A percentile compares a stretch with the other conserved stretches of the same genome.
Conservation (phyloP, 2,113 vertebrate species). For the Xiphias gladius region DNA sequence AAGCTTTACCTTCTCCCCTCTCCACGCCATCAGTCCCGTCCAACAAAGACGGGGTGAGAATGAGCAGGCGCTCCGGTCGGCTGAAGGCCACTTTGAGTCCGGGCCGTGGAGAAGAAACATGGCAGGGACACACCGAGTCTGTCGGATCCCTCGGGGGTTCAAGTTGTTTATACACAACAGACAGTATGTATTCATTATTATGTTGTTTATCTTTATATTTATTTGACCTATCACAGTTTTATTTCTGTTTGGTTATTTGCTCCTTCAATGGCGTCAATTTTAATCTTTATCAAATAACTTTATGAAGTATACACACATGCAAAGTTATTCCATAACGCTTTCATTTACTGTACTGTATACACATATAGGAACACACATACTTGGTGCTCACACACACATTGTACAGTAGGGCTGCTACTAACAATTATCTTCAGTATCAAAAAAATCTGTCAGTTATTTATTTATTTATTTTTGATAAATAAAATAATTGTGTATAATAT, state of each 20-base stretch:
- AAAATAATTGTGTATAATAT: background rate
- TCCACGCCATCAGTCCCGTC: slow-evolving; percentile 21
- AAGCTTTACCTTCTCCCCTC: slow-evolving; percentile 52
- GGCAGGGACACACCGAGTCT: slow-evolving; percentile 36
- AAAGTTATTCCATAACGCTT: background rate
- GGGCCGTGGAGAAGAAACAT: slow-evolving; percentile 52
- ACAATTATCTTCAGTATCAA: background rate
- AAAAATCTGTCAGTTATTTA: background rate
- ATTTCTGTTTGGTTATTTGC: slow-evolving; percentile 11
- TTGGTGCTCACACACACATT: background rate
- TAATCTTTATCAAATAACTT: background rate
- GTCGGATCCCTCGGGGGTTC: slow-evolving; percentile 21
- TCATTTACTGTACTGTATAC: background rate
- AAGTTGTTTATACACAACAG: slow-evolving; percentile 13
- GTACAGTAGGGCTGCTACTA: background rate
- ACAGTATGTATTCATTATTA: background rate
- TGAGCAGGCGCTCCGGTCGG: slow-evolving; percentile 45
- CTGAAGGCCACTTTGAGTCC: slow-evolving; percentile 40
- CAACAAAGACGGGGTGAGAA: slow-evolving; percentile 61
- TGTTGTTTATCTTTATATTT: background rate
- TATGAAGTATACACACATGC: background rate
- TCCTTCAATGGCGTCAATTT: background rate
- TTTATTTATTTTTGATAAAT: background rate
- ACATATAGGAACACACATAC: background rate
- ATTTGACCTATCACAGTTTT: slow-evolving; percentile 14